Base-by-base conservation (phyloP, 2,888 invertebrate genomes). In the Helobdella robusta region DNA sequence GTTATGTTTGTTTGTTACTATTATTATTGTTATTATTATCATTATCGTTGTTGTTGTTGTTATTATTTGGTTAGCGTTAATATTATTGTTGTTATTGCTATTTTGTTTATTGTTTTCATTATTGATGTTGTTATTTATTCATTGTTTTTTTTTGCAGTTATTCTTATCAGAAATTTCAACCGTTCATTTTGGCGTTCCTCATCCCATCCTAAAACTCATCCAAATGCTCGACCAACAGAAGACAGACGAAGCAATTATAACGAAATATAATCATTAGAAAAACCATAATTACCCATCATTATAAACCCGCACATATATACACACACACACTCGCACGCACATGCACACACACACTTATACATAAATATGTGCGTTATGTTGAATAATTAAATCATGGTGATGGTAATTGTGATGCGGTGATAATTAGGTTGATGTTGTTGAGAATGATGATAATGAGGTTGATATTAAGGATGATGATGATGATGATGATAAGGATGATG, bases 401-500 rank as follows among this genome's bases (percentile, higher is more conserved):
- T 52, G 52, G 11, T 15, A 23, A 52, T 52, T 11, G 11, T 54
- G 54, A 54, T 2, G 4, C 23, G 1, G 25, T 54, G 54, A 25
- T 54, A 25, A 54, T 54, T n/a, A 54, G 20, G 54, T 20, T 25
- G 54, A 54, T 25, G 54, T 20, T 25, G 54, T 20, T 25, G 54
- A 54, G 15, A 25, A 54, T 2, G 54, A 54, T 3, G 54, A 54
- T 2, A 1, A 54, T 3, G 54, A 54, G 2, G 54, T 20, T 3
- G 25, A 54, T 2, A 25, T 20, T 3, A 25, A 54, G 2, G 54
- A 54, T 3, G 54, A 54, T 2, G 54, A 54, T 54, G 54, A 54
- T 25, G 54, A 54, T 54, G 54, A 54, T 25, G 54, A 54, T 54
- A 25, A 54, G 15, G 54, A 54, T 54, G 54, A 3, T 25, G 54